Percentiles rank a stretch among this genome's conserved stretches.
Evolutionary conservation across 1,140 invertebrate species (phyloP).

Genomic region (Brachionus plicatilis): DNA sequence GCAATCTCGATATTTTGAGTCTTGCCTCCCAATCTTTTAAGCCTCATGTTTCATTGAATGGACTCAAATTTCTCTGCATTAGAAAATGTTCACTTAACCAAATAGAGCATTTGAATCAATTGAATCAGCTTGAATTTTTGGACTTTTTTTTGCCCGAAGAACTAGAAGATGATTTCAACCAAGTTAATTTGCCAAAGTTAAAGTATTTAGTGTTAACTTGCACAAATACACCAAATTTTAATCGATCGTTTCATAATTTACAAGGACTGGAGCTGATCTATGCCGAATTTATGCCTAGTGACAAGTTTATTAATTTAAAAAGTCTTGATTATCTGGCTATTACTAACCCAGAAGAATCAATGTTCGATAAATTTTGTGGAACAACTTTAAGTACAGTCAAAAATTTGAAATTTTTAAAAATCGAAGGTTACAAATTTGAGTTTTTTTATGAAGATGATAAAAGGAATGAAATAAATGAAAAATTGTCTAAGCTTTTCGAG

Average conservation of each 20-base stretch:
- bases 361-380: neutral
- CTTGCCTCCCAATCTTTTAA: neutral
- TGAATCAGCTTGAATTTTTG: neutral
- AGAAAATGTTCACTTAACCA: neutral
- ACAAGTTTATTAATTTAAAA: neutral
- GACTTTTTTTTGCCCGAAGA: neutral
- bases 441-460: neutral
- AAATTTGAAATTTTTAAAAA: neutral
- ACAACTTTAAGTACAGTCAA: neutral
- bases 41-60: neutral
- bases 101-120: neutral
- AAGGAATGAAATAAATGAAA: neutral
- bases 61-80: neutral
- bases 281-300: neutral
- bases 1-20: neutral
- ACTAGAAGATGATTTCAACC: neutral
- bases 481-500: neutral
- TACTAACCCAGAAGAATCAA: neutral
- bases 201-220: neutral
- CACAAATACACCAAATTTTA: neutral
- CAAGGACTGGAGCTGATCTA: neutral
- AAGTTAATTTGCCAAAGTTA: neutral
- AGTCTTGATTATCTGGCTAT: neutral
- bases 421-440: neutral
- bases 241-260: neutral